Evolutionary conservation across 2,797 vertebrate genomes (phyloP).

Genomic region (Anomalospiza imberbis): DNA sequence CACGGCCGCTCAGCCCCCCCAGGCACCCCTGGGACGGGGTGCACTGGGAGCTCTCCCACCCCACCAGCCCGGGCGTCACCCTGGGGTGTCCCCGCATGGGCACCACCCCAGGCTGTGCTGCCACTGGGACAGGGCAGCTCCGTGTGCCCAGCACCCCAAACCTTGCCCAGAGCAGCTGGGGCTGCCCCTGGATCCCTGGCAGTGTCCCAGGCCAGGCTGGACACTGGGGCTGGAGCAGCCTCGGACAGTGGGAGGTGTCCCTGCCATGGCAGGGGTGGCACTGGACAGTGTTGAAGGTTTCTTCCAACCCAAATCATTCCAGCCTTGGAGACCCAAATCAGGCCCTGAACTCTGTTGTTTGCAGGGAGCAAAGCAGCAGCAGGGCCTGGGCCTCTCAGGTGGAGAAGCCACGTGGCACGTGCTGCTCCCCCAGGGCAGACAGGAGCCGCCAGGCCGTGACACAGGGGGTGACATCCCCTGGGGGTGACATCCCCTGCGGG

Average conservation of each 20-base stretch:
- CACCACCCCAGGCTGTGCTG: not conserved
- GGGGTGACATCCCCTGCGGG: not conserved
- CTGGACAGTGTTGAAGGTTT: accelerated
- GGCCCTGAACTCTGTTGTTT: not conserved
- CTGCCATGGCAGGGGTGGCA: not conserved
- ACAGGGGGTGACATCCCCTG: not conserved
- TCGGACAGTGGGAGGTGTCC: not conserved
- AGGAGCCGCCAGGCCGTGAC: not conserved
- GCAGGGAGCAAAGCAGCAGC: not conserved
- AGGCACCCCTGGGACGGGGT: accelerated
- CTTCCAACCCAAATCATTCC: not conserved
- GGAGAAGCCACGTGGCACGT: not conserved
- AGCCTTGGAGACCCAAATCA: not conserved
- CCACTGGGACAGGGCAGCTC: not conserved
- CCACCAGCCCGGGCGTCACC: accelerated
- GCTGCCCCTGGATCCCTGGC: not conserved
- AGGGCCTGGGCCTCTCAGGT: not conserved
- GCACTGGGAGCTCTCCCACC: not conserved
- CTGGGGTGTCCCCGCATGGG: not conserved
- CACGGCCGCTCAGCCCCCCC: not conserved
- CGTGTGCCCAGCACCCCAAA: not conserved
- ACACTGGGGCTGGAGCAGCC: not conserved
- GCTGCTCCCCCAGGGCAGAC: not conserved
- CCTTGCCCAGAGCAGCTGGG: accelerated
- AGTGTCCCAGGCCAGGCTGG: not conserved